Conservation (phyloP, 2,113 vertebrate species). For the Numida meleagris region DNA sequence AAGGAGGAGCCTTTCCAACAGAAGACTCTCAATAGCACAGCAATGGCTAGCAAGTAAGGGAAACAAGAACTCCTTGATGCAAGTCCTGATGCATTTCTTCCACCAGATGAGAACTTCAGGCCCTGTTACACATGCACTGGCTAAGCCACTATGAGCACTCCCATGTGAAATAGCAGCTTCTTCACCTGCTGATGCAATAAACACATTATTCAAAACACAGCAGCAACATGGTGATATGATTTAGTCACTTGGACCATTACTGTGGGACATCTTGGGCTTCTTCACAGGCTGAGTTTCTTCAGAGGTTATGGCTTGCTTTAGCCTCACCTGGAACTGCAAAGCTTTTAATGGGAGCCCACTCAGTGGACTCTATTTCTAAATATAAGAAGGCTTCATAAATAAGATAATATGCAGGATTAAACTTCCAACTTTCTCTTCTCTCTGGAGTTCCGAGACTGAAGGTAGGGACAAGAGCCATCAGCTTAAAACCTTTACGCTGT, state of each 20-base stretch:
- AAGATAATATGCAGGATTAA: not conserved
- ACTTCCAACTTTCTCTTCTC: not conserved
- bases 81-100: not conserved
- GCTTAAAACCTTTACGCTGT: not conserved
- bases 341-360: not conserved
- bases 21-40: not conserved
- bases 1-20: not conserved
- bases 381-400: not conserved
- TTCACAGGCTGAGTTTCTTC: not conserved
- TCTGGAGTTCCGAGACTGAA: not conserved
- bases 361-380: rapidly evolving
- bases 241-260: not conserved
- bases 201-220: not conserved
- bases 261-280: not conserved
- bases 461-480: not conserved
- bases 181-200: rapidly evolving
- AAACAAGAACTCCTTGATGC: not conserved
- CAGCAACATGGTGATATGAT: rapidly evolving
- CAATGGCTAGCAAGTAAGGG: not conserved
- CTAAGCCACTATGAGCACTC: not conserved
- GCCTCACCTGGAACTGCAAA: not conserved
- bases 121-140: not conserved
- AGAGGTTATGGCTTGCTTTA: not conserved
- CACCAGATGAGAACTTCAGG: not conserved
- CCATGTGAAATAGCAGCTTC: not conserved